phyloP scores from a whole-genome alignment of 1,140 invertebrate genomes.

The Tigriopus japonicus region DNA sequence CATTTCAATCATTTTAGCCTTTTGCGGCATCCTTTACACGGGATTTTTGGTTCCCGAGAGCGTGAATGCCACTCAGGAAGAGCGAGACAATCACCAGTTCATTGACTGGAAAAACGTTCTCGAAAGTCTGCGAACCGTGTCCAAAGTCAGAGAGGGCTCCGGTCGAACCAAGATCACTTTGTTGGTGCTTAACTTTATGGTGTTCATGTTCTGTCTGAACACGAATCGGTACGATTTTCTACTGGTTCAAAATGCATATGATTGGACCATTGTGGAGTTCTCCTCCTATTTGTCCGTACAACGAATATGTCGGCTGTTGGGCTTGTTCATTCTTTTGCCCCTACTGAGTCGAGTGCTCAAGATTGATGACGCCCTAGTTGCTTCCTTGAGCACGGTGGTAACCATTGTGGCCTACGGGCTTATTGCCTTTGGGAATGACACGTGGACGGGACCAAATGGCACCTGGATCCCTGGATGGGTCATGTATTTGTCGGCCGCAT shows the following conservation, averaged over 20 bases:
- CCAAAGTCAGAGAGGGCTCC: not conserved
- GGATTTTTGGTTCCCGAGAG: not conserved
- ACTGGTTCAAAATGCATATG: not conserved
- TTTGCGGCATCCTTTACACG: not conserved
- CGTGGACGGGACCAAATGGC: not conserved
- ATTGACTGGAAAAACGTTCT: not conserved
- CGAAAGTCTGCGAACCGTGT: not conserved
- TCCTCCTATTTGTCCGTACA: not conserved
- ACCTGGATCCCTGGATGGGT: not conserved
- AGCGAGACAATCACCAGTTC: not conserved
- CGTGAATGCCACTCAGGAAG: not conserved
- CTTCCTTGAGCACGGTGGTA: not conserved
- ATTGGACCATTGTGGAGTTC: not conserved
- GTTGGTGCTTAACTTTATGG: not conserved
- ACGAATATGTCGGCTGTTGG: not conserved
- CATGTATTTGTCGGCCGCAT: not conserved
- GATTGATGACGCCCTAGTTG: not conserved
- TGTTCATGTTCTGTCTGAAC: slow-evolving; percentile 11
- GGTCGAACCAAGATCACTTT: not conserved
- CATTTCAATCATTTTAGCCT: not conserved
- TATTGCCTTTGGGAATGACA: not conserved
- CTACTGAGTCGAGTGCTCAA: not conserved
- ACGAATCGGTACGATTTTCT: slow-evolving; percentile 7
- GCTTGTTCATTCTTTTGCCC: slow-evolving; percentile 3
- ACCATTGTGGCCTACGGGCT: not conserved